Evolutionary conservation across 2,797 vertebrate genomes (phyloP), one percentile per base, ranked within the genome.

Genomic region (Phaenicophaeus curvirostris): DNA sequence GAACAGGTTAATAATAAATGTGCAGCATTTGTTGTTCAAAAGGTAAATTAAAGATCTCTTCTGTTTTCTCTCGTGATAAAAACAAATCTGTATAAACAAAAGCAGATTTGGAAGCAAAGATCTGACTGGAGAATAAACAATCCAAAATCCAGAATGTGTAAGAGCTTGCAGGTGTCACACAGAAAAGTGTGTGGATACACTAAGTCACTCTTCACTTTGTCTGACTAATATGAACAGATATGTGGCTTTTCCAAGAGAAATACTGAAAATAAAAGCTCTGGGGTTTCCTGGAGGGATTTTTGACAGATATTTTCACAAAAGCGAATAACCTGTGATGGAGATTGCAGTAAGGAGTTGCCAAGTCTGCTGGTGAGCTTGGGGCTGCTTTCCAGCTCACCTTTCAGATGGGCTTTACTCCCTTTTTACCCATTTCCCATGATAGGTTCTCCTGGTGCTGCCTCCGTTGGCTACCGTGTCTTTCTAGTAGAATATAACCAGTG

Each of bases 261-360:
- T 8, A 13, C 27, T 72, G 69, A 11, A 44, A 30, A 15, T 5
- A 15, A 3, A 44, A 81, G 69, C 58, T 20, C 30, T 11, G 37
- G 18, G 41, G 68, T 21, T 37, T 54, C 46, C 85, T 19, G 68
- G 10, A 24, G 39, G 11, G 37, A 5, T 23, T 54, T 68, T 14
- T 5, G 3, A 1, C n/a, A 6, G 11, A 5, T 11, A 11, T 57
- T 82, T 27, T 37, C 71, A 25, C 39, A 30, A 23, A 10, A 14
- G 27, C 41, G 11, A 12, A 6, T 44, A 8, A 6, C 0, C 28
- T 1, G 3, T 4, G 41, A 12, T 1, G 7, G 7, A 41, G 51
- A 5, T 24, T 0, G 2, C 62, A 16, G 3, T 6, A 3, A 37
- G 54, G 37, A 31, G 5, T 11, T 39, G 48, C 51, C 41, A 12